These are phyloP conservation scores for Agrotis puta DNA, from an alignment of 2,888 invertebrate species.

Conservation along the genomic window DNA sequence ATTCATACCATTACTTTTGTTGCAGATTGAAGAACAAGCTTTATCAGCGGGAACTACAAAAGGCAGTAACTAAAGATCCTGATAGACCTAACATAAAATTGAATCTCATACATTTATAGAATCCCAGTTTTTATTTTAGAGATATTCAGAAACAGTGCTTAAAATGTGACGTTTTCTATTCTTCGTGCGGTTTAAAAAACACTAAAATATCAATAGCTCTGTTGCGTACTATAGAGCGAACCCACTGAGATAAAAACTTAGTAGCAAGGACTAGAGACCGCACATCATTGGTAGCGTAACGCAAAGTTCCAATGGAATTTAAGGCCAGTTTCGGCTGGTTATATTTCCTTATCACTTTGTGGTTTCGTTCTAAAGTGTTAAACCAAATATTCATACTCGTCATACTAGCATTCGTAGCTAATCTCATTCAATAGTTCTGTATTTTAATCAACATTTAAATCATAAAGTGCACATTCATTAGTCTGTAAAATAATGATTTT, in stretches of 20 bases:
- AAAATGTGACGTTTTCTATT: neutral
- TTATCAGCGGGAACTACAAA: conserved; percentile 4
- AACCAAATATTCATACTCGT: conserved; percentile 11
- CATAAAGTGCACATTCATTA: conserved; percentile 15
- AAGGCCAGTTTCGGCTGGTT: too few species aligned
- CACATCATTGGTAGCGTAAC: neutral
- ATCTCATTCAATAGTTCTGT: neutral
- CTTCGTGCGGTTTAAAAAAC: conserved; percentile 6
- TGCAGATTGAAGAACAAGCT: conserved; percentile 48
- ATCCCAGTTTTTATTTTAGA: conserved; percentile 19
- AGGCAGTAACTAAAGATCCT: conserved; percentile 17
- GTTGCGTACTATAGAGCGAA: neutral
- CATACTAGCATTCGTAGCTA: neutral
- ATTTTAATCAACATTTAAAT: conserved; percentile 15
- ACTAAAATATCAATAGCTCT: conserved; percentile 9
- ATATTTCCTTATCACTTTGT: neutral
- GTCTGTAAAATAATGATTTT: conserved; percentile 56
- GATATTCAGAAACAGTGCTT: conserved; percentile 15
- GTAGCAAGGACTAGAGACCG: neutral
- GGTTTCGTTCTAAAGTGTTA: conserved; percentile 2
- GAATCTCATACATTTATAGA: conserved; percentile 45
- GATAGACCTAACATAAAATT: conserved; percentile 5
- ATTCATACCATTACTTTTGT: conserved; percentile 15
- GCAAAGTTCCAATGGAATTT: neutral
- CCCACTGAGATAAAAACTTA: neutral